phyloP scores from a whole-genome alignment of 2,113 vertebrate genomes.

The Microtus richardsoni region DNA sequence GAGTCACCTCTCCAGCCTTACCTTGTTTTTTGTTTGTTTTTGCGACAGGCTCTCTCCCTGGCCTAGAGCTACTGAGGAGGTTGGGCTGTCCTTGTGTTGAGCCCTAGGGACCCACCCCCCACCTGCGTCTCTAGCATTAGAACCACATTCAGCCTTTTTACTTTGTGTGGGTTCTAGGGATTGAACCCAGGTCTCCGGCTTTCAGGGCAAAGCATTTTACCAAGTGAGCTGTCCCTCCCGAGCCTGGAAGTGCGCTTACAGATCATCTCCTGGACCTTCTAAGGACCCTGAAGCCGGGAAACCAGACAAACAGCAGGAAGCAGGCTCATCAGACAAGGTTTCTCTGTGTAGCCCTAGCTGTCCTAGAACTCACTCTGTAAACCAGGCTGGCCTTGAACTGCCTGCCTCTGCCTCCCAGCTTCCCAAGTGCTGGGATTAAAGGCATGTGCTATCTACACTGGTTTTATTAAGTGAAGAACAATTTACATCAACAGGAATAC shows the following conservation, averaged over 20 bases:
- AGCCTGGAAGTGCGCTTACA: not conserved
- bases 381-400: no score
- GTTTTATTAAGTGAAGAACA: no score
- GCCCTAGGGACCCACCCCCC: no score
- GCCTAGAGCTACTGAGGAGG: not conserved
- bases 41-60: not conserved
- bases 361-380: no score
- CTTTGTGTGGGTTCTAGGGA: not conserved
- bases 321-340: no score
- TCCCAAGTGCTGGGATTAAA: no score
- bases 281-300: not conserved
- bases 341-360: no score
- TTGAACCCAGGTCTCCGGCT: not conserved
- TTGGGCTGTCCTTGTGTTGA: not conserved
- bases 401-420: no score
- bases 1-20: not conserved
- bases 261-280: not conserved
- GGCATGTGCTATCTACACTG: no score
- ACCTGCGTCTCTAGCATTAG: not conserved
- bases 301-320: not conserved
- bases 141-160: not conserved
- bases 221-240: fast-evolving
- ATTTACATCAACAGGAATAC: no score
- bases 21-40: not conserved
- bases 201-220: not conserved